These are phyloP conservation scores for Mimumesa dahlbomi DNA, from an alignment of 2,888 invertebrate species.

Conservation along the genomic window DNA sequence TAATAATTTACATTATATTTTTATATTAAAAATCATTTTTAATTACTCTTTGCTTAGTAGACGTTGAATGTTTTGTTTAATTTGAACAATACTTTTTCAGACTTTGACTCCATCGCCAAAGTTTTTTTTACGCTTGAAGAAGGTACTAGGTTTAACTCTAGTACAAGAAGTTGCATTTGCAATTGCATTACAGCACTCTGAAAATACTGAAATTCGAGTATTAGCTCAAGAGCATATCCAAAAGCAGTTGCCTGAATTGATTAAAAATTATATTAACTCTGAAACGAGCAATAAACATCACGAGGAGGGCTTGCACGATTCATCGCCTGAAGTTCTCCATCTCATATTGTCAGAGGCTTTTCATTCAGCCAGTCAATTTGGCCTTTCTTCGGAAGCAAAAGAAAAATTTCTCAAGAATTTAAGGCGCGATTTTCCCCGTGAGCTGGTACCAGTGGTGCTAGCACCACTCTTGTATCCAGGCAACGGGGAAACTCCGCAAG, in stretches of 20 bases:
- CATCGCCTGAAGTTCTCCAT: constrained; percentile 94
- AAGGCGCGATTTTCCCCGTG: constrained; percentile 92
- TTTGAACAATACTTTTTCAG: constrained; percentile 81
- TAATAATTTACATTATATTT: too few species aligned
- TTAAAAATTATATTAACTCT: constrained; percentile 91
- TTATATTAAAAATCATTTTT: too few species aligned
- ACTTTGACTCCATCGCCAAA: constrained; percentile 89
- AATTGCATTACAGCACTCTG: constrained; percentile 90
- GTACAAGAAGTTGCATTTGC: constrained; percentile 96
- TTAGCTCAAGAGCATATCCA: constrained; percentile 90
- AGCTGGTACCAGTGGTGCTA: constrained; percentile 93
- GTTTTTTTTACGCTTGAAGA: constrained; percentile 91
- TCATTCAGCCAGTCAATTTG: constrained; percentile 82
- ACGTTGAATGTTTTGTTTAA: constrained; percentile 11
- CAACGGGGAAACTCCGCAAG: constrained; percentile 85
- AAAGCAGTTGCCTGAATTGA: constrained; percentile 90
- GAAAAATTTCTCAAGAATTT: constrained; percentile 91
- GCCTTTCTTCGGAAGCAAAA: constrained; percentile 87
- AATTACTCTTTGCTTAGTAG: too few species aligned
- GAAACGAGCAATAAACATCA: constrained; percentile 86
- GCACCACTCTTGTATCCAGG: constrained; percentile 93
- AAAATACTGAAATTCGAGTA: constrained; percentile 87
- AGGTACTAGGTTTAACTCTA: constrained; percentile 91
- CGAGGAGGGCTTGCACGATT: constrained; percentile 94
- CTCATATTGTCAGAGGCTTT: constrained; percentile 86